These are phyloP conservation scores for Brenthis hecate DNA, from an alignment of 2,888 invertebrate species.

Conservation along the genomic window DNA sequence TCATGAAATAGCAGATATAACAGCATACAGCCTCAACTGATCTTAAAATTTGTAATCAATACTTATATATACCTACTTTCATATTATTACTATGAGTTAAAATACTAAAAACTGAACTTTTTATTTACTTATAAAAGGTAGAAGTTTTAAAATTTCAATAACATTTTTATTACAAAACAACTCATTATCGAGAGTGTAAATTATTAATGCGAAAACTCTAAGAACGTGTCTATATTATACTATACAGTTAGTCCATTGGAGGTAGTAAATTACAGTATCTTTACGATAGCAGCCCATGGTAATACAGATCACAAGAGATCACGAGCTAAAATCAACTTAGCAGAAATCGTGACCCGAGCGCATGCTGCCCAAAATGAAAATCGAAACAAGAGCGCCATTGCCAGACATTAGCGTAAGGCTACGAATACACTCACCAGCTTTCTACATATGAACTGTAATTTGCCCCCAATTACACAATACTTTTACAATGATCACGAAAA, in stretches of 20 bases:
- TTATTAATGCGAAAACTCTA: neutral
- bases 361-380: conserved; percentile 36
- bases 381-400: conserved; percentile 37
- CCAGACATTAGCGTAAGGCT: conserved; percentile 39
- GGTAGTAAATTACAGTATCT: conserved; percentile 3
- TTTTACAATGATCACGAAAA: neutral
- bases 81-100: neutral
- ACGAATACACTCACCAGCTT: conserved; percentile 6
- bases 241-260: neutral
- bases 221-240: neutral
- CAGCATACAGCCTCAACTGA: too few species aligned
- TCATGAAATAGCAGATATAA: too few species aligned
- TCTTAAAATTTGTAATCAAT: neutral
- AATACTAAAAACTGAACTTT: too few species aligned
- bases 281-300: conserved; percentile 12
- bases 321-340: conserved; percentile 38
- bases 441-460: conserved; percentile 2
- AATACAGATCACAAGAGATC: conserved; percentile 30
- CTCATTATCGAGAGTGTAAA: neutral
- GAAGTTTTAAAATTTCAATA: too few species aligned
- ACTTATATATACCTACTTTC: neutral
- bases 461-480: conserved; percentile 2
- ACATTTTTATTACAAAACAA: too few species aligned
- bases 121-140: too few species aligned
- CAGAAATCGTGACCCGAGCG: conserved; percentile 35